A percentile compares a stretch with the other conserved stretches of the same genome.
phyloP scores from a whole-genome alignment of 2,797 vertebrate genomes.

The Argyrosomus regius region DNA sequence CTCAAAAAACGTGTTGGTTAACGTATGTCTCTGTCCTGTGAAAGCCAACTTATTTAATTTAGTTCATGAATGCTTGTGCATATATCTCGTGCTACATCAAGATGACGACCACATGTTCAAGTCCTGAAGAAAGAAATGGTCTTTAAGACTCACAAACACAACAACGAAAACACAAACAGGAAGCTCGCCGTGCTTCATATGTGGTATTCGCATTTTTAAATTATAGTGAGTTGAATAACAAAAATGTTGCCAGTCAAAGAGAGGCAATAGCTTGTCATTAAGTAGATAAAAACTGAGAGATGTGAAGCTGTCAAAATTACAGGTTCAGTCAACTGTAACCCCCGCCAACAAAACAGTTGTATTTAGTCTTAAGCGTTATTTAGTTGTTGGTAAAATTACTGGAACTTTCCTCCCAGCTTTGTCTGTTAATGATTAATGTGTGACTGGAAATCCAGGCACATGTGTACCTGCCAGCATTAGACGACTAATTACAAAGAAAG shows the following conservation, averaged over 20 bases:
- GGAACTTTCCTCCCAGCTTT: conserved; percentile 38
- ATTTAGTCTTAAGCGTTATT: conserved; percentile 21
- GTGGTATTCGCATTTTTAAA: background rate
- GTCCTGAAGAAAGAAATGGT: background rate
- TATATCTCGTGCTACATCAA: background rate
- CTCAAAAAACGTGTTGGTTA: background rate
- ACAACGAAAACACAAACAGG: background rate
- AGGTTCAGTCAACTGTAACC: conserved; percentile 21
- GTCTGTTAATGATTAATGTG: conserved; percentile 40
- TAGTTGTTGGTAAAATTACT: conserved; percentile 33
- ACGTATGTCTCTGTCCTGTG: background rate
- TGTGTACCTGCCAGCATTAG: conserved; percentile 9
- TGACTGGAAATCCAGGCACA: conserved; percentile 45
- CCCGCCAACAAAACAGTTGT: conserved; percentile 17
- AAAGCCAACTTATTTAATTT: background rate
- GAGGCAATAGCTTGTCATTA: conserved; percentile 36
- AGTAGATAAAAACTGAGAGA: conserved; percentile 15
- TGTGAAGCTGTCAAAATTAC: conserved; percentile 27
- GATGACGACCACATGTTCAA: background rate
- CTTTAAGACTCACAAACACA: background rate
- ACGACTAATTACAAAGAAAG: conserved; percentile 45
- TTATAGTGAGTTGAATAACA: background rate
- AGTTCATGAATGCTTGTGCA: background rate
- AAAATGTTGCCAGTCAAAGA: background rate
- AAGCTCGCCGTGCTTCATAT: background rate